phyloP scores from a whole-genome alignment of 2,888 invertebrate genomes.

The Agrypnus murinus region DNA sequence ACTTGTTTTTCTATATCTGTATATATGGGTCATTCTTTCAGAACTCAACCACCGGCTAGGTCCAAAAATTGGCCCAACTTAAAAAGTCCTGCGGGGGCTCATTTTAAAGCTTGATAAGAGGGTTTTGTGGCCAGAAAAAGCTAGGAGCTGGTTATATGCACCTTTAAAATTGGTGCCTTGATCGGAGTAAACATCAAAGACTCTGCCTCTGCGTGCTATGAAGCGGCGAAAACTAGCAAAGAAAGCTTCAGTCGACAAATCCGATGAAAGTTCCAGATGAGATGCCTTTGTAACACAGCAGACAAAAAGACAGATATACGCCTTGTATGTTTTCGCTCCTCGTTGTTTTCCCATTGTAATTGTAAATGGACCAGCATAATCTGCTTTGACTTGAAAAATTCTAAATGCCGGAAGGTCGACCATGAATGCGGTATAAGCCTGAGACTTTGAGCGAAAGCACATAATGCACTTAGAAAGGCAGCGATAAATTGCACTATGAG shows the following conservation, averaged over 20 bases:
- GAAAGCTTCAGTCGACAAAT: constrained; percentile 1
- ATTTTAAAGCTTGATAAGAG: no score
- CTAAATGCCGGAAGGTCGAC: constrained; percentile 46
- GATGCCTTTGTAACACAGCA: neutral
- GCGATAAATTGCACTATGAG: constrained; percentile 20
- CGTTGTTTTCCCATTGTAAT: constrained; percentile 43
- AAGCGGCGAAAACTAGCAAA: constrained; percentile 22
- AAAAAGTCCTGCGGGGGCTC: no score
- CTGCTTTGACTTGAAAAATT: constrained; percentile 48
- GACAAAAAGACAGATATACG: no score
- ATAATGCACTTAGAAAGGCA: constrained; percentile 26
- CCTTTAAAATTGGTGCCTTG: constrained; percentile 9
- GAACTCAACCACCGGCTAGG: no score
- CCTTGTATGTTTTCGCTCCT: constrained; percentile 48
- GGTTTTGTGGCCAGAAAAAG: no score
- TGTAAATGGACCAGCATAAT: constrained; percentile 53
- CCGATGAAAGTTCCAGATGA: constrained; percentile 12
- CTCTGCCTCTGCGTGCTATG: neutral
- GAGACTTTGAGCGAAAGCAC: constrained; percentile 36
- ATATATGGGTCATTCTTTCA: no score
- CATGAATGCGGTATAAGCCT: constrained; percentile 39
- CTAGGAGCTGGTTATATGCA: no score
- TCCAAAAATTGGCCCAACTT: no score
- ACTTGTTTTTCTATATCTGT: no score
- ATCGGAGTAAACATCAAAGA: neutral